Conservation (phyloP, 2,888 invertebrate genomes). For the Macrophya alboannulata region DNA sequence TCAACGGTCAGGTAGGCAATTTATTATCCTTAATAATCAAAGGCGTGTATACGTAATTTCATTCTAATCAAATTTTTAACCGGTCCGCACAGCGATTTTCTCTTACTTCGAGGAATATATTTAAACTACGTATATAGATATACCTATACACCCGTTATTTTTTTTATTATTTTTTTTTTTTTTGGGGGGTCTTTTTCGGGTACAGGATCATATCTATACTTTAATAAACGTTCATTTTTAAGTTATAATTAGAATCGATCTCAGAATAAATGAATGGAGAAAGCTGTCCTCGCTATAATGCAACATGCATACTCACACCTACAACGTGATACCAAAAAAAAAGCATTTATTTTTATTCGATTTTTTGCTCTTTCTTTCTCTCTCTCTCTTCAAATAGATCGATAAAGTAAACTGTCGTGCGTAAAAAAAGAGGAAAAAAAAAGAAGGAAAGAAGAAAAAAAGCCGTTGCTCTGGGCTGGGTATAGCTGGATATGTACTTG, state of each 20-base stretch:
- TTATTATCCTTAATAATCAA: constrained; percentile 51
- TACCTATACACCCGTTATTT: background rate
- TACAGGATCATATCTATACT: background rate
- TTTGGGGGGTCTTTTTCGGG: background rate
- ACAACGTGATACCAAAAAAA: background rate
- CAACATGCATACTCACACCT: background rate
- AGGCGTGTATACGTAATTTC: constrained; percentile 48
- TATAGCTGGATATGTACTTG: background rate
- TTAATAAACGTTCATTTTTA: constrained; percentile 8
- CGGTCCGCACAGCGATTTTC: constrained; percentile 13
- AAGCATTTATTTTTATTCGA: background rate
- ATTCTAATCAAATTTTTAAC: constrained; percentile 52
- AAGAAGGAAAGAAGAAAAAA: background rate
- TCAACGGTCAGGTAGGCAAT: constrained; percentile 42
- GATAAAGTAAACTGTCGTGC: constrained; percentile 20
- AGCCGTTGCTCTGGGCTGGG: background rate
- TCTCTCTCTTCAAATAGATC: constrained; percentile 19
- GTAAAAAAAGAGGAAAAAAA: background rate
- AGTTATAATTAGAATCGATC: constrained; percentile 28
- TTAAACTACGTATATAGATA: background rate
- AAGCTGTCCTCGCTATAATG: background rate
- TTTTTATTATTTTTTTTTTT: background rate
- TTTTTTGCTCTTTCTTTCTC: background rate
- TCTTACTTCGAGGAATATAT: constrained; percentile 18
- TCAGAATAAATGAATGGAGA: constrained; percentile 6